Conservation (phyloP, 2,888 invertebrate species). For the Lithophane leautieri region DNA sequence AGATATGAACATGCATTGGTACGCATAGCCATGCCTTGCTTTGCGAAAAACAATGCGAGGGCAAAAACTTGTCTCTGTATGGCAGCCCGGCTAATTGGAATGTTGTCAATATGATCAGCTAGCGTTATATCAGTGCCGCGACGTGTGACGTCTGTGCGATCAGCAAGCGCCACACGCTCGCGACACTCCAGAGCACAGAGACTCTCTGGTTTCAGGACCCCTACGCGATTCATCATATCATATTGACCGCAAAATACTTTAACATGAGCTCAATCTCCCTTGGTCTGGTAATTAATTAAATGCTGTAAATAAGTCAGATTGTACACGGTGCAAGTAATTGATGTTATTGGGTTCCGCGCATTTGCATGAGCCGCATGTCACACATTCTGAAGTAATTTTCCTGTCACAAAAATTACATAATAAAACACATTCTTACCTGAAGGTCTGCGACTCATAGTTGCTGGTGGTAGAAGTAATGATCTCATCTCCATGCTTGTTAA, state of each 20-base stretch:
- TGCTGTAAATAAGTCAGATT: not conserved
- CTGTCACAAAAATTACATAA: no score
- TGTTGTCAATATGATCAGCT: slow-evolving; percentile 74
- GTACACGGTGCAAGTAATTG: not conserved
- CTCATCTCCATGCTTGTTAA: slow-evolving; percentile 99
- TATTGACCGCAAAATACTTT: not conserved
- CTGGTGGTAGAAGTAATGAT: slow-evolving; percentile 99
- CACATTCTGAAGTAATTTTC: not conserved
- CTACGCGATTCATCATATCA: slow-evolving; percentile 87
- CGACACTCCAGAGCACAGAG: slow-evolving; percentile 84
- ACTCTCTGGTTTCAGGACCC: slow-evolving; percentile 88
- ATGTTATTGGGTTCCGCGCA: not conserved
- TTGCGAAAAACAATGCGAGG: not conserved
- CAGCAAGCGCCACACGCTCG: slow-evolving; percentile 69
- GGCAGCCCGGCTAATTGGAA: no score
- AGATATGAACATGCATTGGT: not conserved
- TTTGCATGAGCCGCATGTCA: not conserved
- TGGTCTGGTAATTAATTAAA: not conserved
- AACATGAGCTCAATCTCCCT: not conserved
- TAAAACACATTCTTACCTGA: slow-evolving; percentile 86
- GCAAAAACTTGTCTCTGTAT: not conserved
- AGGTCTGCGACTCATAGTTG: slow-evolving; percentile 99
- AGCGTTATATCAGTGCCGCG: slow-evolving; percentile 79
- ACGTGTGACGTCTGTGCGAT: slow-evolving; percentile 70
- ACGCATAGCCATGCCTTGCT: not conserved